phyloP scores from a whole-genome alignment of 1,140 invertebrate genomes.

The Drosophila sechellia region DNA sequence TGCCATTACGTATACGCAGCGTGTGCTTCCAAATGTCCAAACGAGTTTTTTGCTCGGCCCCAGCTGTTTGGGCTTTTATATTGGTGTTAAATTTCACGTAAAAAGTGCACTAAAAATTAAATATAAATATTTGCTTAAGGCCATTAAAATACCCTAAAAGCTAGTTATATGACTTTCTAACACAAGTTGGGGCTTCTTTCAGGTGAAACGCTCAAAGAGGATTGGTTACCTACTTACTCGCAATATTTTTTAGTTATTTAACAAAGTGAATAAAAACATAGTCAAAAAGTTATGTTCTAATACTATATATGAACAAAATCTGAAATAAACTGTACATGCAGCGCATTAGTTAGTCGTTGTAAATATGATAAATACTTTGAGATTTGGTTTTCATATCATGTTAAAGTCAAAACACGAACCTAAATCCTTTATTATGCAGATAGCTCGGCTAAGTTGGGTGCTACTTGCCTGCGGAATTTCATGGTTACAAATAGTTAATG shows the following conservation, averaged over 20 bases:
- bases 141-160: constrained; percentile 47
- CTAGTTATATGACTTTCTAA: constrained; percentile 1
- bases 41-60: constrained; percentile 23
- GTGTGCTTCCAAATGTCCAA: constrained; percentile 23
- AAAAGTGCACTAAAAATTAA: constrained; percentile 70
- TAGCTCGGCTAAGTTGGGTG: constrained; percentile 19
- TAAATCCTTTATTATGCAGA: constrained; percentile 56
- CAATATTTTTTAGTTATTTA: constrained; percentile 7
- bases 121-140: constrained; percentile 67
- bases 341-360: constrained; percentile 11
- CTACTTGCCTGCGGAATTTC: constrained; percentile 58
- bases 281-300: background rate
- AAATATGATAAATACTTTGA: background rate
- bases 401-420: constrained; percentile 48
- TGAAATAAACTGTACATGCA: background rate
- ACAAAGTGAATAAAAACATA: background rate
- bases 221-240: constrained; percentile 2
- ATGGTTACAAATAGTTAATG: constrained; percentile 82
- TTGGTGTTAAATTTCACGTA: constrained; percentile 73
- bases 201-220: constrained; percentile 2
- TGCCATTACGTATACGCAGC: constrained; percentile 65
- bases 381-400: constrained; percentile 49
- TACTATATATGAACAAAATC: no score
- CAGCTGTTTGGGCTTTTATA: constrained; percentile 33
- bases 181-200: background rate